Base-by-base conservation (phyloP, 2,113 vertebrate genomes). In the Scartelaos histophorus region DNA sequence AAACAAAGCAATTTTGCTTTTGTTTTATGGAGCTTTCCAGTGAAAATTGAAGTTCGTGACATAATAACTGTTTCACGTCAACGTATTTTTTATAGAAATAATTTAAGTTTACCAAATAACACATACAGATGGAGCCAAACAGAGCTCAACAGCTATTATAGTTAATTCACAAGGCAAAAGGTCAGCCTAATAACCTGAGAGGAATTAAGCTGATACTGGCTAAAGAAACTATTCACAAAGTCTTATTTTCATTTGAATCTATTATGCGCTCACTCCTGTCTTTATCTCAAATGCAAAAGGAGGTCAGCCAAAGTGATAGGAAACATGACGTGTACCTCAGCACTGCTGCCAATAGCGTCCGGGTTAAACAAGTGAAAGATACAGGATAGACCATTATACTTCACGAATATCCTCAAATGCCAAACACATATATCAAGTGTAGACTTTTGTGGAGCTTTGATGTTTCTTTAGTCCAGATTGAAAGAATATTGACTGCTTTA, bases 21-120 rank as follows among this genome's bases (percentile, higher is more conserved):
- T 77, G 66, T 19, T 74, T 90, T 83, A 86, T 65, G 46, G 82
- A 78, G 74, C 47, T 87, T 90, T 88, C 83, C 81, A 84, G 58
- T 72, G 29, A 62, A 38, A 71, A 35, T 12, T 35, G 58, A 53
- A 60, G 45, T 46, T 82, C 68, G 49, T 15, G 29, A 68, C 57
- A 66, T 0, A 19, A 38, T 17, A 65, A 19, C 34, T 65, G 61
- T 43, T 38, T 35, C 7, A 43, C n/a, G 9, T 66, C 12, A 47
- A 46, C 3, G 2, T 22, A 43, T 22, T 46, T 66, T 46, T 21
- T 46, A 35, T 19, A 3, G 29, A 64, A 19, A 29, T 51, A 25
- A 54, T 67, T 66, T 34, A 17, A 51, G 43, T 38, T 24, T 61
- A 58, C 51, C 29, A 58, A 34, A 66, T 29, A 15, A 54, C 35